Percentiles rank a stretch among this genome's conserved stretches.
Evolutionary conservation across 2,888 invertebrate species (phyloP).

Genomic region (Zygothrica quintamaculata): DNA sequence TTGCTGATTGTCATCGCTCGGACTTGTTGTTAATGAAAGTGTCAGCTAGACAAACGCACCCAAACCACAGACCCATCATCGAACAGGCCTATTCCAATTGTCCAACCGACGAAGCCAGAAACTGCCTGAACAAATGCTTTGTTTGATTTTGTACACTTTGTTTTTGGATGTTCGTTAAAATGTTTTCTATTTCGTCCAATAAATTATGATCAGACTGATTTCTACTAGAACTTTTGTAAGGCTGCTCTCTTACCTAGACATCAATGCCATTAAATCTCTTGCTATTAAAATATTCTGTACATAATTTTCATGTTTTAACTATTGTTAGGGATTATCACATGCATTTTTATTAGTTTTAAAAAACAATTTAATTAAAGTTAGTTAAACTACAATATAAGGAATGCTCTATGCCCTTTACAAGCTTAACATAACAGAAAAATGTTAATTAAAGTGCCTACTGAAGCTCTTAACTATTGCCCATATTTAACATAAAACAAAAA

Average conservation of each 20-base stretch:
- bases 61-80: slow-evolving; percentile 41
- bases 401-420: no score
- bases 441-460: no score
- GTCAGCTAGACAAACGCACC: slow-evolving; percentile 78
- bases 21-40: slow-evolving; percentile 82
- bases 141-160: slow-evolving; percentile 26
- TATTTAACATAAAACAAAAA: no score
- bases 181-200: slow-evolving; percentile 69
- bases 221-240: slow-evolving; percentile 48
- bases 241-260: slow-evolving; percentile 17
- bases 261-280: slow-evolving; percentile 18
- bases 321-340: no score
- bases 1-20: slow-evolving; percentile 69
- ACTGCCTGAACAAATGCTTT: slow-evolving; percentile 16
- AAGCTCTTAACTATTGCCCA: no score
- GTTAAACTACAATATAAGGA: no score
- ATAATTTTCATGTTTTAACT: no score
- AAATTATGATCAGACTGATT: slow-evolving; percentile 81
- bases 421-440: no score
- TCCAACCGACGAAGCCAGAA: background rate
- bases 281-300: slow-evolving; percentile 51
- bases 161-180: slow-evolving; percentile 29
- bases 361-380: no score
- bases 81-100: slow-evolving; percentile 18
- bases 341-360: background rate